These are phyloP conservation scores for Mesodorylaimus sp. DNA, from an alignment of 2,888 invertebrate species.

Conservation along the genomic window DNA sequence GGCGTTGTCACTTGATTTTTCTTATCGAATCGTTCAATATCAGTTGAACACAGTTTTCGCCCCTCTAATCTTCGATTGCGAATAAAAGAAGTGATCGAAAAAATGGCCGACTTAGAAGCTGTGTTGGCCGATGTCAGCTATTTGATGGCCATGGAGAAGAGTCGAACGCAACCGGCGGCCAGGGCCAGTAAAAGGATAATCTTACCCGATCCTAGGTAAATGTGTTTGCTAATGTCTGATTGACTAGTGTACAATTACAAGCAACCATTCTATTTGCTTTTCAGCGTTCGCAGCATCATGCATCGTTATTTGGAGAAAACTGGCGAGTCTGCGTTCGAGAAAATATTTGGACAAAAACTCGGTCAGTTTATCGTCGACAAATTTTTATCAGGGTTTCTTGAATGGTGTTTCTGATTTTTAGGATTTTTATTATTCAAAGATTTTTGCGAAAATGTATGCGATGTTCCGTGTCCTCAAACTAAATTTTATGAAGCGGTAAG, in stretches of 20 bases:
- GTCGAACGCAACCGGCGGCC: constrained; percentile 97
- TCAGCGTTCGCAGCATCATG: constrained; percentile 96
- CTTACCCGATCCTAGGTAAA: constrained; percentile 92
- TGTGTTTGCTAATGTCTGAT: too few relatives aligned
- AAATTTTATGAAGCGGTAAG: constrained; percentile 98
- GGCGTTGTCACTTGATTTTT: too few relatives aligned
- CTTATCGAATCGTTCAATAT: too few relatives aligned
- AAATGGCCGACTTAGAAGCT: constrained; percentile 98
- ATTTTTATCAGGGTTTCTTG: too few relatives aligned
- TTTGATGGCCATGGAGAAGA: constrained; percentile 99
- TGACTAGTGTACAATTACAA: too few relatives aligned
- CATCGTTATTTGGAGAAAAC: constrained; percentile 98
- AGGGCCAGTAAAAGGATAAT: constrained; percentile 97
- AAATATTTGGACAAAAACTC: constrained; percentile 98
- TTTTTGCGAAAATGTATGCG: constrained; percentile 87
- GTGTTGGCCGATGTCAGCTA: constrained; percentile 99
- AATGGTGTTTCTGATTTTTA: too few relatives aligned
- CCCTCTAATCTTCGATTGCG: too few relatives aligned
- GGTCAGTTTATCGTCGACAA: too few relatives aligned
- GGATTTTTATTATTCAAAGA: constrained; percentile 98
- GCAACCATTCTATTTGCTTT: too few relatives aligned
- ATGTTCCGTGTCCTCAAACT: constrained; percentile 89
- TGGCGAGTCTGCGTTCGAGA: constrained; percentile 96
- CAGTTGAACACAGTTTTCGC: too few relatives aligned
- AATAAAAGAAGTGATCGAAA: too few relatives aligned